Evolutionary conservation across 2,113 vertebrate species (phyloP).

Genomic region (Rhineura floridana): DNA sequence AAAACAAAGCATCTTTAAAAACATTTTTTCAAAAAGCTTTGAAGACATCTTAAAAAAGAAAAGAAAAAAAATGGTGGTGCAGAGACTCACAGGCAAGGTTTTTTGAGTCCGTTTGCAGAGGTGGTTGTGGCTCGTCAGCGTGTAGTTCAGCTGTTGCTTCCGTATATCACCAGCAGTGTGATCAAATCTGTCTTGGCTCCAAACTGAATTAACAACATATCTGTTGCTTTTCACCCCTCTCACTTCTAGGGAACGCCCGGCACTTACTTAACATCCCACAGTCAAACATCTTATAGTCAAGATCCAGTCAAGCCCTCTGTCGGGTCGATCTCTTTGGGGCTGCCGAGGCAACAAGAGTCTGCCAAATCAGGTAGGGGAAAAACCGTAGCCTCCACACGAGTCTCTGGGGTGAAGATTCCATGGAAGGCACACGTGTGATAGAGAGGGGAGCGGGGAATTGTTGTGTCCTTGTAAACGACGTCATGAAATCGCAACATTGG

Average conservation of each 20-base stretch:
- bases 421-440: not conserved
- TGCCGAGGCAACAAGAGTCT: constrained; percentile 93
- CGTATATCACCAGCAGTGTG: too few relatives aligned
- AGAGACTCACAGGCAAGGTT: too few relatives aligned
- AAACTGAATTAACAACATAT: too few relatives aligned
- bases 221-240: constrained; percentile 3
- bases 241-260: constrained; percentile 91
- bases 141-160: too few relatives aligned
- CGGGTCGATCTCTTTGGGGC: constrained; percentile 94
- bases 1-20: too few relatives aligned
- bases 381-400: not conserved
- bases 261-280: constrained; percentile 92
- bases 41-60: too few relatives aligned
- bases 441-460: not conserved
- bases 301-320: constrained; percentile 89
- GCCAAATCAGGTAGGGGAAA: constrained; percentile 85
- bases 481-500: too few relatives aligned
- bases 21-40: too few relatives aligned
- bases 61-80: too few relatives aligned
- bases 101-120: too few relatives aligned
- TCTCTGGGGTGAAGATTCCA: not conserved
- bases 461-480: not conserved
- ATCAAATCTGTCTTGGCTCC: too few relatives aligned
- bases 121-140: too few relatives aligned
- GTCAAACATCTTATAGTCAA: constrained; percentile 85